phyloP scores from a whole-genome alignment of 2,113 vertebrate genomes.

The Varanus salvator region DNA sequence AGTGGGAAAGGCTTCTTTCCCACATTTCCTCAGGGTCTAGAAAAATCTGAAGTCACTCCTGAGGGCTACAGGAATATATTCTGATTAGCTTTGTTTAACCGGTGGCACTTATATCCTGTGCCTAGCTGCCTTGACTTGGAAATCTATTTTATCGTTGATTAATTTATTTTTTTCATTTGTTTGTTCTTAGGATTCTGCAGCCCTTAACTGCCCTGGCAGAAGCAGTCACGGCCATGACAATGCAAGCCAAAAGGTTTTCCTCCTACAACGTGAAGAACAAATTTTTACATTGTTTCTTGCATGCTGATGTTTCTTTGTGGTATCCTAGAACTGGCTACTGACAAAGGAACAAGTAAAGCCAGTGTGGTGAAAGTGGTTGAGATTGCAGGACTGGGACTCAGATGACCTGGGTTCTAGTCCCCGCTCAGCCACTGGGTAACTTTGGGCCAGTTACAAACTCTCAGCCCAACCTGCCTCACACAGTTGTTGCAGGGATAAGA shows the following conservation, averaged over 20 bases:
- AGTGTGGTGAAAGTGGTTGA: no score
- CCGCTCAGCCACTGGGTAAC: no score
- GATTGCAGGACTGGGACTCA: no score
- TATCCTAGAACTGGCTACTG: background rate
- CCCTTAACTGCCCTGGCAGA: background rate
- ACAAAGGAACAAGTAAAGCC: background rate
- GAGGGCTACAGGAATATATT: no score
- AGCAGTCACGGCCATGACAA: background rate
- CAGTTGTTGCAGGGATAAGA: no score
- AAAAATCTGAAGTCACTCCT: no score
- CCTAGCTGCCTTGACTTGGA: background rate
- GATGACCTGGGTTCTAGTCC: no score
- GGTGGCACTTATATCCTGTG: background rate
- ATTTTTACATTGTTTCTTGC: background rate
- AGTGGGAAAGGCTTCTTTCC: no score
- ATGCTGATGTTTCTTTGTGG: background rate
- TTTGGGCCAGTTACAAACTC: no score
- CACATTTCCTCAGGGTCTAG: no score
- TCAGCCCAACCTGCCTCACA: no score
- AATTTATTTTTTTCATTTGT: background rate
- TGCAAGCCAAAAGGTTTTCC: background rate
- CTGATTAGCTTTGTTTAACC: no score
- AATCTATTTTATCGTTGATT: background rate
- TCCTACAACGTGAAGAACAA: background rate
- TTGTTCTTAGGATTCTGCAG: background rate